Base-by-base conservation (phyloP, 2,113 vertebrate species). In the Spea multiplicata region DNA sequence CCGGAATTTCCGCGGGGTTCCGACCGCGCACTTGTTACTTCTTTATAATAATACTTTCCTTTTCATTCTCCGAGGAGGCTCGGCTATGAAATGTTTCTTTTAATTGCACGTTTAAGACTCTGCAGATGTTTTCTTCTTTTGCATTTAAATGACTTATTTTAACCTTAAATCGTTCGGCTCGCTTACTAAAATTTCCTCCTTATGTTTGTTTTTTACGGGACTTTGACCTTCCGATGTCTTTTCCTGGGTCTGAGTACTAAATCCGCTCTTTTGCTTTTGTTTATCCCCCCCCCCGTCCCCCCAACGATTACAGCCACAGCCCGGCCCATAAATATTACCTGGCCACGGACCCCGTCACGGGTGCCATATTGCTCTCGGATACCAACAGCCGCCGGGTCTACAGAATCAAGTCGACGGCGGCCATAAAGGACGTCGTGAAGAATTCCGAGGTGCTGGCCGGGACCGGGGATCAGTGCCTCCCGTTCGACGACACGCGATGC, bases 281-380 rank as follows among this genome's bases (percentile, higher is more conserved):
- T 30, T 30, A 30, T 30, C 2, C 30, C 30, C 30, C 30, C 30
- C 30, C 30, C 30, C 30, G 30, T 30, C 30, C 30, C 30, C 30
- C 3, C 8, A 13, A 17, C 49, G 12, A 55, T 90, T 88, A 57
- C 87, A 99, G 97, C 87, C 98, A 95, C 90, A 99, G 95, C 81
- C 97, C 96, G 0, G 94, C 96, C 8, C 97, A 98, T 78, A 99
- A 97, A 80, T 99, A 99, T 92, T 99, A 98, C 90, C 88, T 99
- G 93, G 90, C 96, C 67, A 94, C 94, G 66, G 97, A 96, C 87
- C 94, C 97, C 0, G 94, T 96, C 86, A 94, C 91, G 0, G 93
- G 95, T 52, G 92, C 93, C 2, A 91, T 99, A 83, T 98, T 96
- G 89, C 94, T 99, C 17, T 99, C 97, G 0, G 97, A 99, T 87